Evolutionary conservation across 2,797 vertebrate species (phyloP).

Genomic region (Rousettus madagascariensis): DNA sequence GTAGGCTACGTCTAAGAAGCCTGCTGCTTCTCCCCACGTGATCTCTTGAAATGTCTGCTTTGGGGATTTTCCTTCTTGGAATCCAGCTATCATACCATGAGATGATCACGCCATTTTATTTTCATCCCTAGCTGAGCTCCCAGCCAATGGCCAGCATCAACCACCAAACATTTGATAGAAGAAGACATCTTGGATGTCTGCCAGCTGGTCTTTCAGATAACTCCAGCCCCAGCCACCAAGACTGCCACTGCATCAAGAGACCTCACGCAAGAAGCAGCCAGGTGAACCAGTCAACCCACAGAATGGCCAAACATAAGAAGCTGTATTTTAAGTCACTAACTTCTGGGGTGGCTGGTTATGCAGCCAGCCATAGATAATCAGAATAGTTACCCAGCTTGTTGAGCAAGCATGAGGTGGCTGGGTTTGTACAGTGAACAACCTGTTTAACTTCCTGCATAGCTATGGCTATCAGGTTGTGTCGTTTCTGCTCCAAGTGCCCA

Average conservation of each 20-base stretch:
- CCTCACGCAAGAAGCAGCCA: not conserved
- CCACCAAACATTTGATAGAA: not conserved
- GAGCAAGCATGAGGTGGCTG: not conserved
- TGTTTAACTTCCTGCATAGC: not conserved
- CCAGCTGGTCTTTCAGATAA: not conserved
- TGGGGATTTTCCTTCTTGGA: not conserved
- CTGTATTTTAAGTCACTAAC: not conserved
- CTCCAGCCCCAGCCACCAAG: not conserved
- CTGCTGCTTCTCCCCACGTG: not conserved
- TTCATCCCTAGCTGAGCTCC: not conserved
- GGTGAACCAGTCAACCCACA: not conserved
- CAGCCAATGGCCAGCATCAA: not conserved
- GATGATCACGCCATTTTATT: not conserved
- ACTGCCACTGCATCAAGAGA: not conserved
- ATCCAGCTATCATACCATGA: not conserved
- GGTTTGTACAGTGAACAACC: not conserved
- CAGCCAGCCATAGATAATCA: rapidly evolving
- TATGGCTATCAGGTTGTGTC: not conserved
- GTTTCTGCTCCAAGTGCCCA: not conserved
- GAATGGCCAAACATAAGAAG: not conserved
- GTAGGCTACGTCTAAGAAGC: not conserved
- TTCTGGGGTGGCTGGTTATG: not conserved
- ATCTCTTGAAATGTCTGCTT: not conserved
- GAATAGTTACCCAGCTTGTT: not conserved
- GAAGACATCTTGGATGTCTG: no score